phyloP scores from a whole-genome alignment of 2,888 invertebrate species.

The Pachymerium ferrugineum region DNA sequence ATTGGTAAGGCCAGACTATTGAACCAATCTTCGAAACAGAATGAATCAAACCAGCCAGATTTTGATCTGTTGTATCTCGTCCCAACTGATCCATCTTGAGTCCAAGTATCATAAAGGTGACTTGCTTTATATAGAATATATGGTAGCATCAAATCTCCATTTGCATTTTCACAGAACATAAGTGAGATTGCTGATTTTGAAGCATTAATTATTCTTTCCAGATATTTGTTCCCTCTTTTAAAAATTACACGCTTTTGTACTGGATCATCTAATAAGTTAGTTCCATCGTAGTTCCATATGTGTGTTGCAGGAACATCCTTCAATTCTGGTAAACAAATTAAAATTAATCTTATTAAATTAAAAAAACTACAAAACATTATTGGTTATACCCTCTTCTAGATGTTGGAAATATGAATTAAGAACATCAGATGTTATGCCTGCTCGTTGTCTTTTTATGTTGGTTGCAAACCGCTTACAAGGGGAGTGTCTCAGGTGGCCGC shows the following conservation, averaged over 20 bases:
- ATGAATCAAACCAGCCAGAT: slow-evolving; percentile 42
- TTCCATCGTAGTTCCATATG: slow-evolving; percentile 45
- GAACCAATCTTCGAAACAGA: slow-evolving; percentile 35
- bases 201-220: slow-evolving; percentile 42
- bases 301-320: slow-evolving; percentile 30
- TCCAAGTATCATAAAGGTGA: slow-evolving; percentile 42
- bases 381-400: too few relatives aligned
- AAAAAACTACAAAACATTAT: too few relatives aligned
- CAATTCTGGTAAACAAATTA: too few relatives aligned
- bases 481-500: too few relatives aligned
- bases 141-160: slow-evolving; percentile 43
- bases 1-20: not conserved
- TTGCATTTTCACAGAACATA: slow-evolving; percentile 45
- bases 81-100: slow-evolving; percentile 40
- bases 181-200: slow-evolving; percentile 43
- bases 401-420: too few relatives aligned
- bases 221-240: slow-evolving; percentile 43
- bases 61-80: slow-evolving; percentile 40
- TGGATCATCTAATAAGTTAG: slow-evolving; percentile 45
- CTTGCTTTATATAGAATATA: slow-evolving; percentile 45
- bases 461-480: too few relatives aligned
- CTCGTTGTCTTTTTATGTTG: too few relatives aligned
- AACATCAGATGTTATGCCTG: too few relatives aligned
- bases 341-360: too few relatives aligned
- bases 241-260: slow-evolving; percentile 42